Conservation (phyloP, 2,797 vertebrate species). For the Darevskia mixta region DNA sequence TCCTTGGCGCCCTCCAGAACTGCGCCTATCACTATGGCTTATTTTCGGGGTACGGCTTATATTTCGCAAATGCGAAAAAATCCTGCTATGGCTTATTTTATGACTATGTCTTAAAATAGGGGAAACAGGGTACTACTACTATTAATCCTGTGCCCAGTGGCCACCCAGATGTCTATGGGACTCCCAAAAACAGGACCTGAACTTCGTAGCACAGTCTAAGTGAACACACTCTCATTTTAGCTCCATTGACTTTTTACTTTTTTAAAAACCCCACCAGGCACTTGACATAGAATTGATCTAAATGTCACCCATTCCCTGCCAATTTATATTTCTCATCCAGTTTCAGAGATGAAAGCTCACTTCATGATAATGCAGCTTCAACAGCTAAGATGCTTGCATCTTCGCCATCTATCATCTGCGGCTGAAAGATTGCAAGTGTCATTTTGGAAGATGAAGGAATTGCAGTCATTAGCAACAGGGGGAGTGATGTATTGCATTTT, state of each 20-base stretch:
- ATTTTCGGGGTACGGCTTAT: too few relatives aligned
- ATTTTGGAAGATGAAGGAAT: background rate
- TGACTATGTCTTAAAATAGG: too few relatives aligned
- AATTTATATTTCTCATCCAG: slow-evolving; percentile 7
- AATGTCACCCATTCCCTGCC: background rate
- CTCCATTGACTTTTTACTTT: background rate
- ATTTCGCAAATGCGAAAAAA: too few relatives aligned
- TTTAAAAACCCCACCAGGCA: background rate
- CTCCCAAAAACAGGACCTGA: too few relatives aligned
- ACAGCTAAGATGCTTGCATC: background rate
- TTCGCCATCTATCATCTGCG: background rate
- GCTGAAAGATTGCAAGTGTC: background rate
- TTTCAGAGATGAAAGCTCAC: slow-evolving; percentile 12
- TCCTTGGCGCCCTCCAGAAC: too few relatives aligned
- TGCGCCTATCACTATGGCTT: too few relatives aligned
- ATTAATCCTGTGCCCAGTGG: too few relatives aligned
- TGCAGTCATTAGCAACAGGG: background rate
- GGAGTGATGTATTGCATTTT: slow-evolving; percentile 1
- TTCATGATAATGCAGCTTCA: background rate
- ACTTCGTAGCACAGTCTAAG: too few relatives aligned
- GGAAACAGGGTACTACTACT: too few relatives aligned
- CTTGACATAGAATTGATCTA: background rate
- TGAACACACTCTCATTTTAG: background rate
- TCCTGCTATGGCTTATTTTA: too few relatives aligned
- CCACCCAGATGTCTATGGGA: too few relatives aligned